These are phyloP conservation scores for Taenioides sp. DNA, from an alignment of 2,797 vertebrate genomes.

Conservation along the genomic window DNA sequence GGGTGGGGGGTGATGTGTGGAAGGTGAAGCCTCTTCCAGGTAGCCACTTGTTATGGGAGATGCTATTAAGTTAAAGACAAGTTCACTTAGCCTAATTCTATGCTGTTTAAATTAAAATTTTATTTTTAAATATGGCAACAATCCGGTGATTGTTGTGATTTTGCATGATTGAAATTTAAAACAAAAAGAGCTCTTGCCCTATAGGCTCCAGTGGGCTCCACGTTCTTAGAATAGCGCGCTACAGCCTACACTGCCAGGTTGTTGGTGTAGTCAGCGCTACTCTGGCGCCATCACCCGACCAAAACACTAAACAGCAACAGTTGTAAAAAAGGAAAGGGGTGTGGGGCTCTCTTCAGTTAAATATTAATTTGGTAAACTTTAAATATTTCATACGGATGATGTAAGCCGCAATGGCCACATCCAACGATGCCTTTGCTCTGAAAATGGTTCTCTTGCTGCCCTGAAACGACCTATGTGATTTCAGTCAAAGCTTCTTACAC, in stretches of 20 bases:
- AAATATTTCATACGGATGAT: slow-evolving; percentile 80
- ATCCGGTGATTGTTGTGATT: neutral
- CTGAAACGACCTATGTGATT: slow-evolving; percentile 34
- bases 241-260: neutral
- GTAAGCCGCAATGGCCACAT: slow-evolving; percentile 62
- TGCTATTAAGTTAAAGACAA: neutral
- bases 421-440: slow-evolving; percentile 30
- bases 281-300: slow-evolving; percentile 76
- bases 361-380: slow-evolving; percentile 79
- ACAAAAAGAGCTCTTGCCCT: neutral
- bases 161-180: neutral
- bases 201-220: too few species aligned
- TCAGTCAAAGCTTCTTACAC: slow-evolving; percentile 1
- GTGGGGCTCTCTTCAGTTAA: slow-evolving; percentile 50
- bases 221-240: neutral
- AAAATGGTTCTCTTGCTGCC: slow-evolving; percentile 27
- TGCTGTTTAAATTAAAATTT: too few species aligned
- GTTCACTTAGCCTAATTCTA: too few species aligned
- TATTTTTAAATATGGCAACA: too few species aligned
- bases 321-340: slow-evolving; percentile 17
- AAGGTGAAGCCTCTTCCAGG: neutral
- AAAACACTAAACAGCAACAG: slow-evolving; percentile 5
- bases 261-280: slow-evolving; percentile 48
- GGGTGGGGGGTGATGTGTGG: neutral
- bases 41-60: neutral